phyloP scores from a whole-genome alignment of 1,140 invertebrate species.

The Rhynchophorus ferrugineus region DNA sequence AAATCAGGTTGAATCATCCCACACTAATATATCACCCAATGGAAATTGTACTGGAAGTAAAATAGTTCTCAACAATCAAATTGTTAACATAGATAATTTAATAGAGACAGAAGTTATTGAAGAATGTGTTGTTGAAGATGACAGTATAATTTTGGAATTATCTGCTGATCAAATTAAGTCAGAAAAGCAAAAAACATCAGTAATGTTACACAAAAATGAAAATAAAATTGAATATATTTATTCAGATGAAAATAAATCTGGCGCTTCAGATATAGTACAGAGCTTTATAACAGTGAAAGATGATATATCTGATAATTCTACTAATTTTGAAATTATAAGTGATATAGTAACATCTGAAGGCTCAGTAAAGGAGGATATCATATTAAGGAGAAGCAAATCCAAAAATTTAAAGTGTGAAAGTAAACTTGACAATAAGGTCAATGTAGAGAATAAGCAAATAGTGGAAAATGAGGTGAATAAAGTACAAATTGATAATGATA shows the following conservation, averaged over 20 bases:
- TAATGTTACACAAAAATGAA: background rate
- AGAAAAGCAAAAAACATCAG: background rate
- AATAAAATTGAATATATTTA: background rate
- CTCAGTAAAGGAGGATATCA: too few relatives aligned
- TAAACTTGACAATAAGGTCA: too few relatives aligned
- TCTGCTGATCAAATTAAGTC: background rate
- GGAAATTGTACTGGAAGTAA: background rate
- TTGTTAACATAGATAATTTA: conserved; percentile 14
- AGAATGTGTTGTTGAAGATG: conserved; percentile 21
- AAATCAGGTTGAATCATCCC: conserved; percentile 2
- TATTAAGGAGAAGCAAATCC: too few relatives aligned
- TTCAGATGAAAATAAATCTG: conserved; percentile 4
- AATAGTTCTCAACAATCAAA: conserved; percentile 7
- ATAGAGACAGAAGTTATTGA: conserved; percentile 15
- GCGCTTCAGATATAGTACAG: conserved; percentile 6
- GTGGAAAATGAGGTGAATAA: too few relatives aligned
- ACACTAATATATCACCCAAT: background rate
- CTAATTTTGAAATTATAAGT: conserved; percentile 2
- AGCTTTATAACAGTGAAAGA: conserved; percentile 9
- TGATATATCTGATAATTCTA: conserved; percentile 10
- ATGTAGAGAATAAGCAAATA: too few relatives aligned
- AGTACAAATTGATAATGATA: too few relatives aligned
- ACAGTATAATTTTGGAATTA: conserved; percentile 15
- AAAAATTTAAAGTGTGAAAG: too few relatives aligned
- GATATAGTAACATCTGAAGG: conserved; percentile 2